phyloP scores from a whole-genome alignment of 2,113 vertebrate species.

The Serilophus lunatus region DNA sequence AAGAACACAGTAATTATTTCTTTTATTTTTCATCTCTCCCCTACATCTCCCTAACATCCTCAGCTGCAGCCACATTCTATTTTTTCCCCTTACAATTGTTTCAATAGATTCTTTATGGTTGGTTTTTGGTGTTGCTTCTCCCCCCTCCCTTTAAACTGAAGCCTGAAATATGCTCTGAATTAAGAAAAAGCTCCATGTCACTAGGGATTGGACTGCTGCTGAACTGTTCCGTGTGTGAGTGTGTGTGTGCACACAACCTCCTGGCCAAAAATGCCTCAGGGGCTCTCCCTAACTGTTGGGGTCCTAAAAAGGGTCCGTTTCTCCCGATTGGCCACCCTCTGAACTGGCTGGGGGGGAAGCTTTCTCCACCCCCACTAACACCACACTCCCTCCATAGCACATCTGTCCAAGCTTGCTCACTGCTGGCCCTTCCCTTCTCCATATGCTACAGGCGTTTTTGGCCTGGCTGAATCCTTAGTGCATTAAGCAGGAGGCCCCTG shows the following conservation, averaged over 20 bases:
- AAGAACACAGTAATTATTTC: not conserved
- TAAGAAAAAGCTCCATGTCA: slow-evolving; percentile 60
- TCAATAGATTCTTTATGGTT: slow-evolving; percentile 61
- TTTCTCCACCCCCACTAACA: slow-evolving; percentile 57
- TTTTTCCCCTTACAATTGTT: slow-evolving; percentile 42
- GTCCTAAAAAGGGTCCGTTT: slow-evolving; percentile 60
- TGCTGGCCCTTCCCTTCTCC: slow-evolving; percentile 54
- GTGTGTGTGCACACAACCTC: slow-evolving; percentile 31
- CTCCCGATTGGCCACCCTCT: slow-evolving; percentile 45
- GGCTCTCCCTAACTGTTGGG: slow-evolving; percentile 65
- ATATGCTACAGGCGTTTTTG: slow-evolving; percentile 67
- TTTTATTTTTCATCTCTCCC: not conserved
- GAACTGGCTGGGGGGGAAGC: not conserved
- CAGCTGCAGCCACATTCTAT: slow-evolving; percentile 14
- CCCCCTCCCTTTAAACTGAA: not conserved
- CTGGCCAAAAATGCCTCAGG: slow-evolving; percentile 53
- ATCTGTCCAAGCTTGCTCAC: slow-evolving; percentile 65
- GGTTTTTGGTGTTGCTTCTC: not conserved
- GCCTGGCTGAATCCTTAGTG: slow-evolving; percentile 49
- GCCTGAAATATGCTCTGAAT: slow-evolving; percentile 72
- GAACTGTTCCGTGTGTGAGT: slow-evolving; percentile 58
- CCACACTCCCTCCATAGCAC: slow-evolving; percentile 35
- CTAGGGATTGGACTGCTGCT: slow-evolving; percentile 62
- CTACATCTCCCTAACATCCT: slow-evolving; percentile 10
- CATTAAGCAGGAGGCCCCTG: slow-evolving; percentile 49